Evolutionary conservation across 1,140 invertebrate species (phyloP), one percentile per base, ranked within the genome.

Genomic region (Caenorhabditis latens): DNA sequence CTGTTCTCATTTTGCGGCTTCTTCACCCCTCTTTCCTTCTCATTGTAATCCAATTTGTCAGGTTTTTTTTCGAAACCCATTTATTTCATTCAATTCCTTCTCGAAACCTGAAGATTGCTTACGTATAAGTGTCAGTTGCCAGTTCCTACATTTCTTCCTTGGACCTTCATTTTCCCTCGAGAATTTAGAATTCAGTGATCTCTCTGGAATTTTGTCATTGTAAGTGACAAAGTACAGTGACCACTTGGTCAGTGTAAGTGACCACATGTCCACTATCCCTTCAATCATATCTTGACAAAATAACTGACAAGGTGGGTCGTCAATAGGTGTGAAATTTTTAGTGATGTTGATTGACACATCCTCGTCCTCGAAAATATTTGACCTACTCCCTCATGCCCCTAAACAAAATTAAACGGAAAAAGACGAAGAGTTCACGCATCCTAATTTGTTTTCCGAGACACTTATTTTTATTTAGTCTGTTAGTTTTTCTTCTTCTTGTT

Each of bases 11-110:
- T 79, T 79, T 50, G 71, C 53, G 71, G 71, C 46, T 71, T 71
- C 65, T 1, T 6, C 19, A 6, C n/a, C 46, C 11, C 16, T 19
- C 57, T 58, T 79, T 13, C 21, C n/a, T 9, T 79, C 71, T 43
- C 71, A 79, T 79, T 79, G 71, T 53, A 79, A 79, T 79, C 43
- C 71, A 79, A 79, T 79, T 79, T 79, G 71, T 79, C 71, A 13
- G 4, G 8, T 46, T 71, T 42, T 42, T 50, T 50, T 79, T 79
- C 53, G 46, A 79, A n/a, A 32, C 32, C 32, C 32, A 32, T 32
- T 79, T 79, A 79, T 79, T 16, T 48, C 43, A n/a, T 21, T n/a
- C 67, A 75, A 46, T 75, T 75, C 24, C 3, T 40, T 65, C 32
- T 65, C 21, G n/a, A 40, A 65, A 32, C 32, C 16, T 16, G 0